These are phyloP conservation scores for Colossoma macropomum DNA, from an alignment of 2,113 vertebrate genomes.

Conservation along the genomic window DNA sequence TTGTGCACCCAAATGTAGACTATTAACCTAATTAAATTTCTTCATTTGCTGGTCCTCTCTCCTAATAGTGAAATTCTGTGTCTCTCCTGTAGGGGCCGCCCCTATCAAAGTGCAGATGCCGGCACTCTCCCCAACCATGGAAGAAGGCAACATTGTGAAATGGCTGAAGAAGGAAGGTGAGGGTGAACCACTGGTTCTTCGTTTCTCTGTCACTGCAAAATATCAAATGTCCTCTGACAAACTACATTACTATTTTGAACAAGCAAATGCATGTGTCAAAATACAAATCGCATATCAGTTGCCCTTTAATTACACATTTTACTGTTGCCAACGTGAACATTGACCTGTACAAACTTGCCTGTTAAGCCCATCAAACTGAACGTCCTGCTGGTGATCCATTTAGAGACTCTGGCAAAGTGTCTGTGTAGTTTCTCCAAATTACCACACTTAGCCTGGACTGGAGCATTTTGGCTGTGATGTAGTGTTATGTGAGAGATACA, in stretches of 20 bases:
- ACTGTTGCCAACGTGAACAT: no score
- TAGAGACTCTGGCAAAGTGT: no score
- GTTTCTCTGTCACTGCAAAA: neutral
- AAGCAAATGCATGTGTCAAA: no score
- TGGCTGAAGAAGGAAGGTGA: constrained; percentile 98
- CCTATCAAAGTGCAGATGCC: constrained; percentile 92
- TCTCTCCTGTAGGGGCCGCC: constrained; percentile 79
- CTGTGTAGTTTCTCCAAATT: neutral
- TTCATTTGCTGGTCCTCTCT: neutral
- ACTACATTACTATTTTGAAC: no score
- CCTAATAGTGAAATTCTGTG: constrained; percentile 6
- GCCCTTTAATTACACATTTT: no score
- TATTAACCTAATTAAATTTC: neutral
- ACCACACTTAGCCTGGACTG: neutral
- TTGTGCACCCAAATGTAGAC: neutral
- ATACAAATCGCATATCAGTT: no score
- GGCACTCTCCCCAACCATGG: constrained; percentile 97
- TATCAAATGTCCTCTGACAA: neutral
- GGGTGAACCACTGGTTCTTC: neutral
- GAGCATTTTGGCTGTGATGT: no score
- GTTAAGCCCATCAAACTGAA: no score
- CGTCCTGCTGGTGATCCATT: no score
- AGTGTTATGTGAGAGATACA: no score
- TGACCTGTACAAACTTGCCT: no score
- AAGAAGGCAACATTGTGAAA: constrained; percentile 93